Evolutionary conservation across 2,797 vertebrate species (phyloP), one percentile per base, ranked within the genome.

Genomic region (Scleropages formosus): DNA sequence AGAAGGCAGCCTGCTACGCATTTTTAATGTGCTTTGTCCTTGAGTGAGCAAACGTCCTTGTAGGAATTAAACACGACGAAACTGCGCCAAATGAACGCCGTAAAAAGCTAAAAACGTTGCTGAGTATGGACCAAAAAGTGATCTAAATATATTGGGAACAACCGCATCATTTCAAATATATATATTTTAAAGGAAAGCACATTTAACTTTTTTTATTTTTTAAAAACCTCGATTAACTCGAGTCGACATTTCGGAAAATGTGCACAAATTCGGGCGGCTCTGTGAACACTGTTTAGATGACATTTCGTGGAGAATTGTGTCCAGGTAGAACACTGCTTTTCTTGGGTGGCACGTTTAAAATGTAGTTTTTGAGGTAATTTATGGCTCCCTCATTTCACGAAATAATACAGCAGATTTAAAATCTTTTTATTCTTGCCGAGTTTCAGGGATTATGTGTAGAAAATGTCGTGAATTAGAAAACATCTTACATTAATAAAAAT

Each of bases 11-110:
- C 39, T 75, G 78, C 91, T 94, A 91, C 93, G 93, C 93, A 94
- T 90, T 93, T 90, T 89, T 92, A 91, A 92, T 88, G 60, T 87
- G 86, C 93, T 93, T 94, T 94, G 93, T 94, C 93, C 93, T 94
- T 94, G 92, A 90, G 84, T 89, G 89, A 90, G 82, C 91, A 91
- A 87, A 90, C 88, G 91, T 87, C 87, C 90, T 88, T 88, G 88
- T 87, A 26, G 84, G 78, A 78, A 80, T 89, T 87, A 85, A 56
- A 71, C 86, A 78, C n/a, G 80, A 86, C 73, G 77, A 85, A 88
- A 87, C 81, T 66, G 11, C 66, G 18, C 64, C 20, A 71, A 53
- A 78, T 59, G 11, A 60, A 70, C 15, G 66, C 4, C 27, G 27
- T 27, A 31, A 24, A n/a, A 63, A 27, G 22, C 56, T 26, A 44